A percentile compares a stretch with the other conserved stretches of the same genome.
Conservation (phyloP, 2,888 invertebrate species). For the Phalera bucephala region DNA sequence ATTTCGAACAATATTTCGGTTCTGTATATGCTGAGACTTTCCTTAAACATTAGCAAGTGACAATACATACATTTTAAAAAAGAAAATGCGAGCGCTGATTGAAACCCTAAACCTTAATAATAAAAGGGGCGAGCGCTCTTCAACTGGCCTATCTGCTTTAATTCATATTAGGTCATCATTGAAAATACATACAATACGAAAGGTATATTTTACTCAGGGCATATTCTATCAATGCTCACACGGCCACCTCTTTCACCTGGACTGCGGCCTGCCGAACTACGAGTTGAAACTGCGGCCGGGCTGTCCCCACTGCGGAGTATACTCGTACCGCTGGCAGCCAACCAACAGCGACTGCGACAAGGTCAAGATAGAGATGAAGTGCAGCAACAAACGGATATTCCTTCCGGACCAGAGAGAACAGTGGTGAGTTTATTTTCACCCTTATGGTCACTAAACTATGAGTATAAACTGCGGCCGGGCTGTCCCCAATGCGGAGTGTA, state of each 20-base stretch:
- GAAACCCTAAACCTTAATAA: too few species aligned
- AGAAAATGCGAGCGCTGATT: too few species aligned
- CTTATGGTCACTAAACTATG: constrained; percentile 54
- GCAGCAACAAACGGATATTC: constrained; percentile 61
- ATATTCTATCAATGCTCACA: constrained; percentile 91
- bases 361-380: constrained; percentile 58
- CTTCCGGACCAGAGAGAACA: constrained; percentile 72
- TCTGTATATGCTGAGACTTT: too few species aligned
- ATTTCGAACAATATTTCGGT: too few species aligned
- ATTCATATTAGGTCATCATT: too few species aligned
- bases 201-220: too few species aligned
- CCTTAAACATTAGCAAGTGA: too few species aligned
- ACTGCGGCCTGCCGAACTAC: constrained; percentile 85
- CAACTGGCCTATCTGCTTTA: too few species aligned
- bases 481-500: constrained; percentile 76
- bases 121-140: too few species aligned
- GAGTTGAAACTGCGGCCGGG: constrained; percentile 49
- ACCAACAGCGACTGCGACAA: constrained; percentile 49
- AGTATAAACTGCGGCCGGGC: constrained; percentile 46
- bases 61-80: too few species aligned
- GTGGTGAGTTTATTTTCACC: too few species aligned
- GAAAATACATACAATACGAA: too few species aligned
- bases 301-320: constrained; percentile 75
- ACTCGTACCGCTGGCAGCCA: constrained; percentile 59
- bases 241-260: constrained; percentile 92